Evolutionary conservation across 2,888 invertebrate genomes (phyloP), one percentile per base, ranked within the genome.

Genomic region (Micoletzkya japonica): DNA sequence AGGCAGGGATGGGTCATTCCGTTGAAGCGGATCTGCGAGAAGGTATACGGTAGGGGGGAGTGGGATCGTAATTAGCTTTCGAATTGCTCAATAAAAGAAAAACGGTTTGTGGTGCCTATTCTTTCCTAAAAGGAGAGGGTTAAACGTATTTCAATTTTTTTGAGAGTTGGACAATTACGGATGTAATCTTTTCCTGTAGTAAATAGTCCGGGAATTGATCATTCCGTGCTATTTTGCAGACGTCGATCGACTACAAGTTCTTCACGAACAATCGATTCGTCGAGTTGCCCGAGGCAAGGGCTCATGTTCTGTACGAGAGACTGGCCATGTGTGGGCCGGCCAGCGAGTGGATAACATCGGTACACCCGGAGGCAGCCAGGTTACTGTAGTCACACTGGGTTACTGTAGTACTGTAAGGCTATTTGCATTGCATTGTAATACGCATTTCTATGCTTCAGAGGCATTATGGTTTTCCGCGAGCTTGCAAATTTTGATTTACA

Each of bases 1-100:
- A 71, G 73, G 6, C 75, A 76, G 69, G 79, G 79, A 39, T 79
- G 79, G 79, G 79, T 79, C 20, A 70, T 77, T 61, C 79, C 79
- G 6, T 60, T 79, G 61, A 75, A 76, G 63, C 72, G 73, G 37
- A 73, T 79, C 59, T 76, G 76, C 49, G 76, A 75, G 3, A 76
- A 73, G 73, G 76, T 78, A 52, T 57, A 32, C 7, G 37, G 32
- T 28, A 52, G 32, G 14, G 64, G 32, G 34, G n/a, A n/a, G n/a
- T n/a, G n/a, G n/a, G n/a, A n/a, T n/a, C n/a, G n/a, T n/a, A 20
- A 44, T 20, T 20, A 44, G 10, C 44, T 20, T 14, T 44, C 20
- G 44, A 44, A 44, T 20, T 14, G 44, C 44, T 44, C 10, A 44
- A n/a, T n/a, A n/a, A n/a, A n/a, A n/a, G n/a, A n/a, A n/a, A n/a